Evolutionary conservation across 2,113 vertebrate species (phyloP).

Genomic region (Actinemys pallida): DNA sequence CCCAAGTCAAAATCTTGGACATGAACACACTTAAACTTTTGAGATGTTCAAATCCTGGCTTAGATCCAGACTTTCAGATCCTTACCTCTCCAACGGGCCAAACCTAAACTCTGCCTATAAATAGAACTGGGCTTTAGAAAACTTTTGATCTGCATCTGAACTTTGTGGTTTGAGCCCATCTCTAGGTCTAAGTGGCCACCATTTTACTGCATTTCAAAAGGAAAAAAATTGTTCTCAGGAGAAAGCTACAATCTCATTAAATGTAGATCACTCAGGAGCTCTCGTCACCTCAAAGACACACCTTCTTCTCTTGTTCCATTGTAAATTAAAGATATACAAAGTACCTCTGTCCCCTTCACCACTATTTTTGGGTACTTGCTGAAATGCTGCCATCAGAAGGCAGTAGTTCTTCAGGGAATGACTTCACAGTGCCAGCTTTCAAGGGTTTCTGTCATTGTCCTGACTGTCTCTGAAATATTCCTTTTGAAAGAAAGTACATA

Average conservation of each 20-base stretch:
- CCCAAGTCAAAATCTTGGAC: neutral
- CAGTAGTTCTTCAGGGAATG: conserved; percentile 71
- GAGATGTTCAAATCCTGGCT: neutral
- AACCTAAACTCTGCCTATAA: neutral
- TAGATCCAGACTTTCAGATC: conserved; percentile 4
- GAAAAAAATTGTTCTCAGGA: conserved; percentile 37
- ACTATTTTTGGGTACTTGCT: conserved; percentile 62
- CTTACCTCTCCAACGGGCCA: neutral
- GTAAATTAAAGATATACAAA: conserved; percentile 70
- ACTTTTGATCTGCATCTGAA: neutral
- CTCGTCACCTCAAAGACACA: conserved; percentile 61
- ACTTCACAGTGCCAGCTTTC: conserved; percentile 52
- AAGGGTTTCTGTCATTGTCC: conserved; percentile 56
- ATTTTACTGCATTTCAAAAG: conserved; percentile 15
- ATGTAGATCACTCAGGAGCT: conserved; percentile 22
- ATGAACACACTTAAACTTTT: conserved; percentile 27
- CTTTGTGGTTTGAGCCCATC: neutral
- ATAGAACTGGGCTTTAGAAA: neutral
- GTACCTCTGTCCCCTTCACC: conserved; percentile 63
- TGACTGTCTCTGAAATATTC: conserved; percentile 63
- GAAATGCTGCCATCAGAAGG: conserved; percentile 71
- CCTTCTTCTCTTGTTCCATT: conserved; percentile 52
- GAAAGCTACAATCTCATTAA: conserved; percentile 23
- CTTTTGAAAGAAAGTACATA: conserved; percentile 66
- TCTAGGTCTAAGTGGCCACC: neutral